phyloP scores from a whole-genome alignment of 2,888 invertebrate genomes.

The Lithophane leautieri region DNA sequence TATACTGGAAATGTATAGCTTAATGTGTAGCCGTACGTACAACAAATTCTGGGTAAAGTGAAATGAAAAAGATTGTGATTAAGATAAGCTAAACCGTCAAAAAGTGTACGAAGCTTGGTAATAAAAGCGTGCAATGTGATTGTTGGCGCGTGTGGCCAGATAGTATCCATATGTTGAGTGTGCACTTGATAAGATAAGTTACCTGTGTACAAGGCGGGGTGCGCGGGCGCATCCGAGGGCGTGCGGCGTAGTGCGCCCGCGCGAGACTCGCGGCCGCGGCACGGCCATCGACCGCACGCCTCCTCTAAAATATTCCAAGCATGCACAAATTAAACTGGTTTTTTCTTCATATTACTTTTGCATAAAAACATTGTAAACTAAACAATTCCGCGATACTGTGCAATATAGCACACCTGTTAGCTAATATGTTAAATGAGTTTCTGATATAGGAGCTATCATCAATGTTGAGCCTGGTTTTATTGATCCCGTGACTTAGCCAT shows the following conservation, averaged over 20 bases:
- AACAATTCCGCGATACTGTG: constrained; percentile 68
- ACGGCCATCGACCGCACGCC: constrained; percentile 88
- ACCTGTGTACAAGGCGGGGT: constrained; percentile 45
- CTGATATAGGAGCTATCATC: constrained; percentile 17
- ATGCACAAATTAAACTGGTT: constrained; percentile 90
- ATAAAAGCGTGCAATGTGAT: constrained; percentile 54
- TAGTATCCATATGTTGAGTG: constrained; percentile 54
- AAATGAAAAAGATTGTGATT: constrained; percentile 34
- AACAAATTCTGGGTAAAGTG: constrained; percentile 25
- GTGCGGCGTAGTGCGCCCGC: constrained; percentile 55
- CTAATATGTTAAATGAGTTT: constrained; percentile 27
- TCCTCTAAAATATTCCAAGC: constrained; percentile 89
- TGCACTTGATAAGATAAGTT: constrained; percentile 64
- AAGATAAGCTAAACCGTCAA: constrained; percentile 56
- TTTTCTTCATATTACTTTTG: constrained; percentile 85
- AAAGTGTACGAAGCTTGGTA: constrained; percentile 33
- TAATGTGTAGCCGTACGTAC: too few species aligned
- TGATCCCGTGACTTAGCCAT: constrained; percentile 13
- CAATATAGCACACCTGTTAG: constrained; percentile 51
- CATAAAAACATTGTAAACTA: constrained; percentile 82
- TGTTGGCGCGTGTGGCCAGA: constrained; percentile 49
- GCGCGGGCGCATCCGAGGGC: constrained; percentile 51
- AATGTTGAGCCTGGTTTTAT: constrained; percentile 16
- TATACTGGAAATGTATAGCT: too few species aligned
- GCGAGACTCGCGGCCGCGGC: constrained; percentile 62